Percentiles rank a stretch among this genome's conserved stretches.
phyloP scores from a whole-genome alignment of 2,888 invertebrate genomes.

The Drosophila recens region DNA sequence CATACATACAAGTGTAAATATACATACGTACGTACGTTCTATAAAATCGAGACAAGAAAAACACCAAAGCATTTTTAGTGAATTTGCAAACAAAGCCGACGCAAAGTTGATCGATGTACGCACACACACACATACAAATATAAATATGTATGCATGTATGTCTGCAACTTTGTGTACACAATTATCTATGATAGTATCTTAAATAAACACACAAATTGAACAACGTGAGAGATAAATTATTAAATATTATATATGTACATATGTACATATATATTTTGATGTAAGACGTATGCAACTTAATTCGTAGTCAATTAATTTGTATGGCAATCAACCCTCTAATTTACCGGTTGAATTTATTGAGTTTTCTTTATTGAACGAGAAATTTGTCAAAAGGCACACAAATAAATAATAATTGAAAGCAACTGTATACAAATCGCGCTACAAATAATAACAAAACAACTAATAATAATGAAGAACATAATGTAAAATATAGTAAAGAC shows the following conservation, averaged over 20 bases:
- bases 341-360: slow-evolving; percentile 12
- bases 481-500: background rate
- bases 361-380: slow-evolving; percentile 12
- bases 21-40: slow-evolving; percentile 8
- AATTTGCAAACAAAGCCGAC: slow-evolving; percentile 33
- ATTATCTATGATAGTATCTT: slow-evolving; percentile 10
- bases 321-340: slow-evolving; percentile 13
- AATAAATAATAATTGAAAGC: slow-evolving; percentile 4
- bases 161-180: background rate
- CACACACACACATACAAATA: slow-evolving; percentile 23
- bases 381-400: slow-evolving; percentile 12
- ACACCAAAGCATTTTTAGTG: slow-evolving; percentile 19
- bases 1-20: slow-evolving; percentile 10
- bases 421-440: background rate
- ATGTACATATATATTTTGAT: background rate
- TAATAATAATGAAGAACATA: background rate
- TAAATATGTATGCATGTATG: slow-evolving; percentile 2
- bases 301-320: slow-evolving; percentile 9
- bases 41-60: slow-evolving; percentile 26
- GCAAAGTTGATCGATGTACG: slow-evolving; percentile 25
- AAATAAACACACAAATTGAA: slow-evolving; percentile 13
- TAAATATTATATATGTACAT: background rate
- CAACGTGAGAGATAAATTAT: slow-evolving; percentile 18
- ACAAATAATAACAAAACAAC: background rate
- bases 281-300: slow-evolving; percentile 1